phyloP scores from a whole-genome alignment of 1,140 invertebrate genomes.

The Eubasilissa regina region DNA sequence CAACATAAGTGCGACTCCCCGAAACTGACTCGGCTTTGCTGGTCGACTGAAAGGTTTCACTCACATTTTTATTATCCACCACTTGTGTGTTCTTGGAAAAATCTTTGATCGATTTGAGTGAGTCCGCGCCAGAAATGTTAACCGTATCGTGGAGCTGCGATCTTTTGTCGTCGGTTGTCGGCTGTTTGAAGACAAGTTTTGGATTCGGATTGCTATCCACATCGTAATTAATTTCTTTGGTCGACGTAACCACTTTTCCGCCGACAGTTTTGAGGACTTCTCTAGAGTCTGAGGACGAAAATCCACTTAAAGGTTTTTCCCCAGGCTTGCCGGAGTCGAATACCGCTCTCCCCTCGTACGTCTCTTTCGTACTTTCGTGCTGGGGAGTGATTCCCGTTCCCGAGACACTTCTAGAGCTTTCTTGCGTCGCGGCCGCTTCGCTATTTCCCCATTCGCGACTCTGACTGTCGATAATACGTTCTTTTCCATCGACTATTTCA shows the following conservation, averaged over 20 bases:
- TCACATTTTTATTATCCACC: slow-evolving; percentile 23
- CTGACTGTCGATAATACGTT: slow-evolving; percentile 73
- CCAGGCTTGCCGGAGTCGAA: slow-evolving; percentile 73
- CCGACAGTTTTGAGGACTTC: slow-evolving; percentile 49
- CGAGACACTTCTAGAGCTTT: slow-evolving; percentile 69
- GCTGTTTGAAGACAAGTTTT: slow-evolving; percentile 32
- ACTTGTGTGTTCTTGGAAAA: background rate
- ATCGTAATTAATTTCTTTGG: slow-evolving; percentile 53
- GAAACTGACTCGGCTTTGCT: slow-evolving; percentile 48
- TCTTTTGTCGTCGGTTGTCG: slow-evolving; percentile 10
- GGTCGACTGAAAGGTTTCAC: slow-evolving; percentile 32
- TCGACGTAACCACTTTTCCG: slow-evolving; percentile 54
- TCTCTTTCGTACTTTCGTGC: slow-evolving; percentile 69
- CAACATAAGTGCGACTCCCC: slow-evolving; percentile 44
- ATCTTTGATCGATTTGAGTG: background rate
- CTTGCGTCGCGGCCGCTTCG: slow-evolving; percentile 68
- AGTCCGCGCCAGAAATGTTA: background rate
- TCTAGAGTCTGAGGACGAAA: slow-evolving; percentile 57
- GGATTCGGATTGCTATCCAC: slow-evolving; percentile 28
- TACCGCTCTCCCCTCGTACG: slow-evolving; percentile 70
- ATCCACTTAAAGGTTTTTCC: slow-evolving; percentile 59
- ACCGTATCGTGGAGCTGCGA: background rate
- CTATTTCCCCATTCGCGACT: slow-evolving; percentile 72
- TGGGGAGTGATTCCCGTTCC: slow-evolving; percentile 72
- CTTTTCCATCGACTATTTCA: slow-evolving; percentile 76